A percentile compares a stretch with the other conserved stretches of the same genome.
Conservation (phyloP, 2,797 vertebrate species). For the Crenichthys baileyi region DNA sequence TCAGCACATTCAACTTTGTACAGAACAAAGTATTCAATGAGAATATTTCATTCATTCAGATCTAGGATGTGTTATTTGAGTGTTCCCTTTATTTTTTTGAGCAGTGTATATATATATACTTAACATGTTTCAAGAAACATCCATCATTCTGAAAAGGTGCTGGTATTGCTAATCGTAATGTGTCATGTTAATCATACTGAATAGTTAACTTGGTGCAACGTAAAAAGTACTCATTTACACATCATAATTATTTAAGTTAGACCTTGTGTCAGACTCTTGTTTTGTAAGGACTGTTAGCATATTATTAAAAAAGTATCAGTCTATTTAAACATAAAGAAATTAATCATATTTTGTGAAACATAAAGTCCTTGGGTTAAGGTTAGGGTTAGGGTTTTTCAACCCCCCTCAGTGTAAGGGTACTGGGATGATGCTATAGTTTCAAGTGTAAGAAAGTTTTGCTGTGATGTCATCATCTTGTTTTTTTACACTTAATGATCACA, state of each 20-base stretch:
- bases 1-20: too few relatives aligned
- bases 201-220: background rate
- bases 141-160: background rate
- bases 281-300: background rate
- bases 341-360: background rate
- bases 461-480: background rate
- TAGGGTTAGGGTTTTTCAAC: too few relatives aligned
- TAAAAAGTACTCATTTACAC: background rate
- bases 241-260: background rate
- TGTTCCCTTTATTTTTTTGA: too few relatives aligned
- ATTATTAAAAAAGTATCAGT: background rate
- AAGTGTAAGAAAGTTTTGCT: background rate
- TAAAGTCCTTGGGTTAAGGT: background rate
- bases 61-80: too few relatives aligned
- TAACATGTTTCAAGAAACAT: background rate
- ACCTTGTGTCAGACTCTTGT: background rate
- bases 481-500: background rate
- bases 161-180: background rate
- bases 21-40: too few relatives aligned
- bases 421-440: too few relatives aligned
- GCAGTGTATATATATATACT: background rate
- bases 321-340: background rate
- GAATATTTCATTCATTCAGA: too few relatives aligned
- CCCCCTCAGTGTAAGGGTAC: background rate
- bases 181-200: background rate